Percentiles rank a stretch among this genome's conserved stretches.
Evolutionary conservation across 2,113 vertebrate species (phyloP).

Genomic region (Scomber japonicus): DNA sequence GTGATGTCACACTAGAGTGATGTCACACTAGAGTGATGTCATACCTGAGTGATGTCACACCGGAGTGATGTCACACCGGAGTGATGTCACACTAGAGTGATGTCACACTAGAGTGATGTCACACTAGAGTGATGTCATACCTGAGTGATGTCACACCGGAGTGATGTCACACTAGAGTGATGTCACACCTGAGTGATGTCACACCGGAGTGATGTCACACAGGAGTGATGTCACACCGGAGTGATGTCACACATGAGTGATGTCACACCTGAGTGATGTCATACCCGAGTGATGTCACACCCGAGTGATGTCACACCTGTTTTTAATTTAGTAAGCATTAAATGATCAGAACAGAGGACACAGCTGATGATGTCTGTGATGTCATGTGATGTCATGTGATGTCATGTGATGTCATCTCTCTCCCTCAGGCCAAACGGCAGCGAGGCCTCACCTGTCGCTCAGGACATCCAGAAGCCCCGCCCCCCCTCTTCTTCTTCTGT

Average conservation of each 20-base stretch:
- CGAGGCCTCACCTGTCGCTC: constrained; percentile 26
- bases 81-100: not conserved
- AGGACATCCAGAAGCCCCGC: constrained; percentile 29
- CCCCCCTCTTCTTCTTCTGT: constrained; percentile 50
- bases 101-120: not conserved
- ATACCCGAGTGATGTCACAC: not conserved
- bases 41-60: not conserved
- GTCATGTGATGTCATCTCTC: constrained; percentile 24
- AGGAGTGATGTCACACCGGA: too few relatives aligned
- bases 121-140: too few relatives aligned
- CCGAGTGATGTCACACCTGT: not conserved
- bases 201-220: too few relatives aligned
- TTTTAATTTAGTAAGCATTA: not conserved
- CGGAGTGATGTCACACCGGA: too few relatives aligned
- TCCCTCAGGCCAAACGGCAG: constrained; percentile 51
- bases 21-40: not conserved
- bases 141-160: not conserved
- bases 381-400: not conserved
- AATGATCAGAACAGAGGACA: not conserved
- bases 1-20: not conserved
- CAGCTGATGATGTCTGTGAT: constrained; percentile 2
- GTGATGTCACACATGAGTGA: too few relatives aligned
- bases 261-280: too few relatives aligned
- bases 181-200: too few relatives aligned
- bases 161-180: too few relatives aligned